A percentile compares a stretch with the other conserved stretches of the same genome.
Evolutionary conservation across 2,888 invertebrate species (phyloP).

Genomic region (Hypomecis atomaria): DNA sequence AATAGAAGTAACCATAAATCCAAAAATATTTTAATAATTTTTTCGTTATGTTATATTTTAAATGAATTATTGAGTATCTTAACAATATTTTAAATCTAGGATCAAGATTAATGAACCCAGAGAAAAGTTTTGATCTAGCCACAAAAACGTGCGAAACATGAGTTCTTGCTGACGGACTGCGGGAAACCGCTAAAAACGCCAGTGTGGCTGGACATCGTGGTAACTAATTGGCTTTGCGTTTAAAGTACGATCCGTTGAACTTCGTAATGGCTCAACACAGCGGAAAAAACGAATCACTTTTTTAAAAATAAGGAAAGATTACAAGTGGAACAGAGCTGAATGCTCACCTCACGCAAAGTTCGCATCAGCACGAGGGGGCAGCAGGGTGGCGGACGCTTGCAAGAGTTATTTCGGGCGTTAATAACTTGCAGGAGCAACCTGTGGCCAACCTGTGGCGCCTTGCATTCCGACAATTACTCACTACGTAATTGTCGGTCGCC

Average conservation of each 20-base stretch:
- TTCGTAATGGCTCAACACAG: neutral
- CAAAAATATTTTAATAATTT: no score
- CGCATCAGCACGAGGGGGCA: slow-evolving; percentile 32
- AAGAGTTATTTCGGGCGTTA: slow-evolving; percentile 60
- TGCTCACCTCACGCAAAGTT: slow-evolving; percentile 29
- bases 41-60: no score
- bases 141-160: neutral
- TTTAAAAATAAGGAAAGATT: slow-evolving; percentile 15
- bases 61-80: no score
- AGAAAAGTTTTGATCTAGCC: no score
- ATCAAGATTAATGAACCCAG: no score
- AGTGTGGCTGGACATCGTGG: slow-evolving; percentile 12
- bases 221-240: slow-evolving; percentile 23
- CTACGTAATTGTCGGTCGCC: slow-evolving; percentile 30
- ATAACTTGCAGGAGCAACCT: slow-evolving; percentile 67
- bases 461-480: slow-evolving; percentile 43
- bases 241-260: slow-evolving; percentile 1
- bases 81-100: no score
- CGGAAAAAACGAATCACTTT: neutral
- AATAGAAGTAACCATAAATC: no score
- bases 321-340: slow-evolving; percentile 13
- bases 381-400: slow-evolving; percentile 32
- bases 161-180: slow-evolving; percentile 2
- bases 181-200: slow-evolving; percentile 8
- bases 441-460: slow-evolving; percentile 67